Base-by-base conservation (phyloP, 1,140 invertebrate genomes). In the Ephestia elutella region DNA sequence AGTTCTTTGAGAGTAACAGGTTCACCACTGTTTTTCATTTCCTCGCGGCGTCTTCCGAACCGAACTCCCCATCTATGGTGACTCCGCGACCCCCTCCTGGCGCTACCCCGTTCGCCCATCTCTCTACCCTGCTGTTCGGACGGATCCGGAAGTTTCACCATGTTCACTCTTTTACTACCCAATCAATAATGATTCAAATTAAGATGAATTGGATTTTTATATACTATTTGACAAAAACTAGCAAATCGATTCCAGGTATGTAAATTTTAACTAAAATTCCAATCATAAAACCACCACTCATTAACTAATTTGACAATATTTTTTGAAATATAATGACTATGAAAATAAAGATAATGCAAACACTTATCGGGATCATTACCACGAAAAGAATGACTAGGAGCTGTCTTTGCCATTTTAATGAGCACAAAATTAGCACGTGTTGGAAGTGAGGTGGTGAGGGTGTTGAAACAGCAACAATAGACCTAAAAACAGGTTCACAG, bases 1-100 rank as follows among this genome's bases (percentile, higher is more conserved):
- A 80, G 50, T 5, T 75, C 49, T 7, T 55, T 28, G 0, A 79
- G 59, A 0, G 61, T 60, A 13, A 48, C 60, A 1, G 72, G 77
- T 44, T 69, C 65, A 4, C 13, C 19, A n/a, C 21, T 25, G 13
- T 49, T 56, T 30, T 21, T 60, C 11, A 48, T 50, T 0, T 62
- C 59, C 9, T 59, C 53, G 19, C 70, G 63, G 13, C 56, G 55
- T 54, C 65, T 50, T 0, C 67, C 65, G n/a, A 56, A 62, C 11
- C 65, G 56, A 5, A 49, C 20, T 0, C 74, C 69, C 64, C 67
- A 71, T 19, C 0, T 0, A 0, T 19, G 21, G 25, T 44, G 38
- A 5, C 13, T 10, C 13, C 38, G 38, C 1, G 15, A 5, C 10
- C 1, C 1, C 13, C 44, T 7, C 48, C 54, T 17, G 5, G 5